These are phyloP conservation scores for Macrobrachium rosenbergii DNA, from an alignment of 1,140 invertebrate genomes.

Conservation along the genomic window DNA sequence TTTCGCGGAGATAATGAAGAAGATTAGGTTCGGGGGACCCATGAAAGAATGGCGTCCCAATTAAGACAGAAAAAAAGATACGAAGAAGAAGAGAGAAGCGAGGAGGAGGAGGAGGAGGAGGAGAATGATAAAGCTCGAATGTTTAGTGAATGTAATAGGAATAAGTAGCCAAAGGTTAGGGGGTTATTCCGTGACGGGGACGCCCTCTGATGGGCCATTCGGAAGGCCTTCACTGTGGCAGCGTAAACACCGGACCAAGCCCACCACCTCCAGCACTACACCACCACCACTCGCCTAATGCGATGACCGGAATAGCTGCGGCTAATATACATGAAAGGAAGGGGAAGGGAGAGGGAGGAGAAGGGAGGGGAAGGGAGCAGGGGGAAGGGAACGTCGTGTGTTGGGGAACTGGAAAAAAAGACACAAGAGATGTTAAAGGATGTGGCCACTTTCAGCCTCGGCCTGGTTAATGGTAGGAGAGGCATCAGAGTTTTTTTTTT, in stretches of 20 bases:
- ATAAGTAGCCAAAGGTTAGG: no score
- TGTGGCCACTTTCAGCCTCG: no score
- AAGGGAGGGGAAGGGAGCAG: neutral
- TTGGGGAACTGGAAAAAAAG: neutral
- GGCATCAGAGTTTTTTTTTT: no score
- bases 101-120: neutral
- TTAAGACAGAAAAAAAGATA: neutral
- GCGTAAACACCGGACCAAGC: neutral
- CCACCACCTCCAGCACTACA: neutral
- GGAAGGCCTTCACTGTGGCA: neutral
- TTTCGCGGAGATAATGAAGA: neutral
- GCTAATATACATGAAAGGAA: neutral
- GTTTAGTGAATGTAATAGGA: neutral
- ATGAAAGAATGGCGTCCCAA: neutral
- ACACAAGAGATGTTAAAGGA: neutral
- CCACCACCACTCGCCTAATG: neutral
- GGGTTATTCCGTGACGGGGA: neutral
- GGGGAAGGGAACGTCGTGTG: neutral
- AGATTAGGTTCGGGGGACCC: neutral
- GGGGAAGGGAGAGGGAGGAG: neutral
- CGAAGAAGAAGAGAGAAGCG: neutral
- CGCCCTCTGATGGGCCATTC: neutral
- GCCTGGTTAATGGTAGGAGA: no score
- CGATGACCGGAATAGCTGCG: neutral
- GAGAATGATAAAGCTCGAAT: neutral